Base-by-base conservation (phyloP, 2,797 vertebrate species). In the Acipenser ruthenus region DNA sequence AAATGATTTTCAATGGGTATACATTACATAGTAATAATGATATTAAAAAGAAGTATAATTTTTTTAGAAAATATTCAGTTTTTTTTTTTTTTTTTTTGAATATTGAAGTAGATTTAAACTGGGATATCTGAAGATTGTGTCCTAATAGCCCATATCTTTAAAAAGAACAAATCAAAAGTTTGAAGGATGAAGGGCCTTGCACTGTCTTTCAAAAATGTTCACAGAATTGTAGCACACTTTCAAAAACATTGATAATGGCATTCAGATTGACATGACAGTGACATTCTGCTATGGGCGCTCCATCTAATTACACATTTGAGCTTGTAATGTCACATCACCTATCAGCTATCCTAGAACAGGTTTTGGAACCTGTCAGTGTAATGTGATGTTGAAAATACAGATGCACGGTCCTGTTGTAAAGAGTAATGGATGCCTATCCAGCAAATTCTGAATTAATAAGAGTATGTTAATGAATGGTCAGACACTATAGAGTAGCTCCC, bases 241-340 rank as follows among this genome's bases (percentile, higher is more conserved):
- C 64, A 49, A 13, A 11, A 65, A 59, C 64, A 65, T 56, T 55
- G 56, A 65, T 62, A 63, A 65, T 5, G 64, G 68, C 55, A 61
- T 69, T 65, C 64, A 55, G 48, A 56, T 50, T 65, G 64, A 65
- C 68, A 50, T 49, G 64, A 62, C 10, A 50, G 55, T 69, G 59
- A 60, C 63, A 65, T 65, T 52, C 12, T 60, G 63, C 50, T 47
- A 1, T 65, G 49, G 50, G 60, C 59, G 18, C 68, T 65, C 59
- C 63, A 56, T 65, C 64, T 69, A 66, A 69, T 69, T 65, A 69
- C 68, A 56, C 61, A 50, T 50, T 23, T 49, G 50, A 55, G 50
- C 68, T 49, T 69, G 64, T 60, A 56, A 52, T 62, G 64, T 65
- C 68, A 69, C 64, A n/a, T 65, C 68, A 49, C 50, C 13, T 62